Percentiles rank a stretch among this genome's conserved stretches.
These are phyloP conservation scores for Xestoiulus laeticollis DNA, from an alignment of 2,888 invertebrate species.

Conservation along the genomic window DNA sequence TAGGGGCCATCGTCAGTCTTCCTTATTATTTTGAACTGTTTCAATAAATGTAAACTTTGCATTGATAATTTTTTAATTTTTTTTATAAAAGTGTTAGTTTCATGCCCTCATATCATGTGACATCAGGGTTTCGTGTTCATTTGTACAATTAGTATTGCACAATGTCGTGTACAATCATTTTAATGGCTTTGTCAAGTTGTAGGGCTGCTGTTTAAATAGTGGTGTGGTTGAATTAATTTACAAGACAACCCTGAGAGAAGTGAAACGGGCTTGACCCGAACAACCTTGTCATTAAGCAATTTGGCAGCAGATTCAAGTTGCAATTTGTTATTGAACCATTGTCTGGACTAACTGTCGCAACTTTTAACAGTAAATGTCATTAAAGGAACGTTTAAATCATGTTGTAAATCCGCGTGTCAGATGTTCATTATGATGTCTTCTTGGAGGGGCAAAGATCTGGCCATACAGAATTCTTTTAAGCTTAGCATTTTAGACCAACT, in stretches of 20 bases:
- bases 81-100: background rate
- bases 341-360: background rate
- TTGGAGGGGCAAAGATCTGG: background rate
- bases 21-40: no score
- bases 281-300: background rate
- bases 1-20: no score
- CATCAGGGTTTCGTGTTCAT: background rate
- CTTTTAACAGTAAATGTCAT: background rate
- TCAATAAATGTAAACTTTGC: no score
- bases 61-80: no score
- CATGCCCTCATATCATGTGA: background rate
- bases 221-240: background rate
- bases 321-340: background rate
- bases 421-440: background rate
- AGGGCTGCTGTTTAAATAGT: background rate
- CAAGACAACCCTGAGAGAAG: background rate
- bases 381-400: background rate
- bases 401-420: background rate
- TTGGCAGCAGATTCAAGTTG: background rate
- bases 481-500: no score
- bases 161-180: background rate
- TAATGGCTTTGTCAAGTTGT: background rate
- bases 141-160: background rate
- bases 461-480: no score
- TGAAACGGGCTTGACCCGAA: background rate